Base-by-base conservation (phyloP, 1,140 invertebrate species). In the Tetraneura akinire region DNA sequence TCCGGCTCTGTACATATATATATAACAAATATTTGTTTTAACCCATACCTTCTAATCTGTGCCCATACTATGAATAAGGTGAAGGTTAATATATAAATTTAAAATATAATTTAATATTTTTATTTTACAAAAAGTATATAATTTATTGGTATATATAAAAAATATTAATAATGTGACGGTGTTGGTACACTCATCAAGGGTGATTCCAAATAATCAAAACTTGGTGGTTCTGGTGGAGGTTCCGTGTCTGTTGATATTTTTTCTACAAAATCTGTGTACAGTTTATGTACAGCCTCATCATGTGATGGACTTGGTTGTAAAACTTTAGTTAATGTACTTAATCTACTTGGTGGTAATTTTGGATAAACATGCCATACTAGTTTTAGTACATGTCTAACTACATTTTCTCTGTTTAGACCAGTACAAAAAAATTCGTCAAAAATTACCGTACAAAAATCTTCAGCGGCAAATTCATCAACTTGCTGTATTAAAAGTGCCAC, bases 391-490 rank as follows among this genome's bases (percentile, higher is more conserved):
- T 98, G 97, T 55, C 94, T 88, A n/a, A 94, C 93, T 0, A 98
- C 95, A 88, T 96, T 97, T 84, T 98, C 96, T 81, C 92, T 89
- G 9, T 90, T 90, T 49, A 97, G 88, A 0, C 93, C 93, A 62
- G 95, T 93, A 86, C 96, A 94, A 82, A 98, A 94, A 85, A 98
- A 98, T 86, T 98, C 96, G 87, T 98, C 96, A 88, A 98, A 98
- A 21, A 98, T 90, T 1, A 95, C 94, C 1, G 94, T 96, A 86
- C 96, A 98, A 84, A 98, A 98, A 82, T 97, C 96, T 88, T 97
- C 95, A 8, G 93, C 92, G 81, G 92, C 88, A 85, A 98, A 98
- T 85, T 98, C 96, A 82, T 98, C 96, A 3, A 91, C 89, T 88
- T 97, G 92, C 68, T 93, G 92, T 82, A 97, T 93, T 0, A 98